Evolutionary conservation across 2,888 invertebrate species (phyloP).

Genomic region (Hirudinaria manillensis): DNA sequence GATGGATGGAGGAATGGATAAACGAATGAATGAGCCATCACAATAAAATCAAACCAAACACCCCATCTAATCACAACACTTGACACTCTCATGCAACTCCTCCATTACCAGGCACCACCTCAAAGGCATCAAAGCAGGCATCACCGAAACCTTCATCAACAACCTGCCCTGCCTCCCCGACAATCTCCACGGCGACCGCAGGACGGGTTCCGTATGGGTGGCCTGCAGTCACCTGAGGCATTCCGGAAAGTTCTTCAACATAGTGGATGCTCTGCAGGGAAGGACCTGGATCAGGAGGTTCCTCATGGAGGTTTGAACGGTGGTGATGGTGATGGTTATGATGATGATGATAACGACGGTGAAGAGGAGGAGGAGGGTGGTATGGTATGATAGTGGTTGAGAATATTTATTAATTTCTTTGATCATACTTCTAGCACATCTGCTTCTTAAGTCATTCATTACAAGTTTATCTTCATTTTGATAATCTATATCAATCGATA

Average conservation of each 20-base stretch:
- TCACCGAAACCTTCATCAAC: slow-evolving; percentile 71
- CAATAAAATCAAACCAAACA: too few species aligned
- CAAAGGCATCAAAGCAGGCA: slow-evolving; percentile 74
- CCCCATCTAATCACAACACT: too few species aligned
- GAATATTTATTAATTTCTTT: background rate
- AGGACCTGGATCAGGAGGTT: slow-evolving; percentile 34
- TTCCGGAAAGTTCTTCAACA: slow-evolving; percentile 27
- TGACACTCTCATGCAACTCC: too few species aligned
- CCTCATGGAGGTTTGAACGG: slow-evolving; percentile 33
- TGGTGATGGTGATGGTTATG: background rate
- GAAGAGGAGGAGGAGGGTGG: background rate
- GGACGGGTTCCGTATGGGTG: slow-evolving; percentile 54
- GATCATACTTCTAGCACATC: background rate
- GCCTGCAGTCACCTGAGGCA: slow-evolving; percentile 44
- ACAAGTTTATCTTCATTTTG: too few species aligned
- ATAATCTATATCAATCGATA: background rate
- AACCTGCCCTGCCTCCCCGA: slow-evolving; percentile 65
- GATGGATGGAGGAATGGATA: too few species aligned
- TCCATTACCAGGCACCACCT: slow-evolving; percentile 62
- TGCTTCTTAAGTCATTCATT: too few species aligned
- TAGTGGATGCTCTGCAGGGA: slow-evolving; percentile 32
- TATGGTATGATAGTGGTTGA: background rate
- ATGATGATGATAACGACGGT: background rate
- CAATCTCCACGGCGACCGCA: slow-evolving; percentile 58
- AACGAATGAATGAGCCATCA: too few species aligned